Percentiles rank a stretch among this genome's conserved stretches.
These are phyloP conservation scores for Paguma larvata DNA, from an alignment of 2,797 vertebrate species.

Conservation along the genomic window DNA sequence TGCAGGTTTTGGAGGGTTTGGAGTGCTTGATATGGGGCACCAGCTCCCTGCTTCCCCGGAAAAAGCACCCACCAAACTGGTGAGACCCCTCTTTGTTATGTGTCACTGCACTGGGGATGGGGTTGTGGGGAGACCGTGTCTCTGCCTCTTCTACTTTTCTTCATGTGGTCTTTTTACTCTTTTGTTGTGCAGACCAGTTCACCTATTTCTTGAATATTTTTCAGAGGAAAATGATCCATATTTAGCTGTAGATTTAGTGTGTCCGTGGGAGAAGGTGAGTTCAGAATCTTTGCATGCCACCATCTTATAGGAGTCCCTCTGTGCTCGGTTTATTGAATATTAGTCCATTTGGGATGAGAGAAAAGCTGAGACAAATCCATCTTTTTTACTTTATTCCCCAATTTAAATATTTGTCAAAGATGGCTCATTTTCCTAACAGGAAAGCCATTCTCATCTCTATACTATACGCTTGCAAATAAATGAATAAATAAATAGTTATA, in stretches of 20 bases:
- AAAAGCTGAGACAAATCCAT: constrained; percentile 8
- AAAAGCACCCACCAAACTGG: background rate
- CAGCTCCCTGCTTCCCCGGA: background rate
- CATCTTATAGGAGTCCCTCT: background rate
- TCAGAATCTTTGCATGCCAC: background rate
- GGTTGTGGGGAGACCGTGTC: background rate
- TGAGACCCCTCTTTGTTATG: background rate
- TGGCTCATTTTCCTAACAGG: background rate
- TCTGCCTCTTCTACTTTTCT: background rate
- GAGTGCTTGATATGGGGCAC: background rate
- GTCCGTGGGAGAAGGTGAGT: background rate
- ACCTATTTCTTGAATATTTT: background rate
- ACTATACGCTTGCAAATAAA: constrained; percentile 61
- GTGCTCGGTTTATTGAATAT: constrained; percentile 25
- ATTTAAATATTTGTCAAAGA: constrained; percentile 44
- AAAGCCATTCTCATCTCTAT: constrained; percentile 7
- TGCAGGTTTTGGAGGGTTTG: background rate
- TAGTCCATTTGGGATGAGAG: background rate
- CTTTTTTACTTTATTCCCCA: background rate
- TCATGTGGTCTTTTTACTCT: background rate
- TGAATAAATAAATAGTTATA: constrained; percentile 70
- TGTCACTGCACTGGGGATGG: background rate
- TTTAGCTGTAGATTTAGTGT: background rate
- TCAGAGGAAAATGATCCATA: background rate
- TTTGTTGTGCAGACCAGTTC: background rate